Evolutionary conservation across 1,140 invertebrate species (phyloP).

Genomic region (Trichonephila clavipes): DNA sequence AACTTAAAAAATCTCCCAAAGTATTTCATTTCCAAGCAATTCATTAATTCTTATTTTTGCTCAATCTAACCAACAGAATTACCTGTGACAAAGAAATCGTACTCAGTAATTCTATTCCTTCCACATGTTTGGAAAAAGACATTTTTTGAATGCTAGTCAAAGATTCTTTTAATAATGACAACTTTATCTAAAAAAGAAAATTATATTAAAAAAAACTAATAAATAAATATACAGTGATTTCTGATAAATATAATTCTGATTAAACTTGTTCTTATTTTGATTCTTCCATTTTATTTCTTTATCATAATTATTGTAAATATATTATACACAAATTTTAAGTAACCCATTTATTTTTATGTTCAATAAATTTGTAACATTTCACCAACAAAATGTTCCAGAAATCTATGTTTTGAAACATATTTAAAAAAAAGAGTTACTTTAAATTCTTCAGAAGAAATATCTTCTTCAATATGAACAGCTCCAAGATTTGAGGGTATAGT

Average conservation of each 20-base stretch:
- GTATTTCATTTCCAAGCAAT: no score
- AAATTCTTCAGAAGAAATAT: background rate
- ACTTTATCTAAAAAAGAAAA: conserved; percentile 23
- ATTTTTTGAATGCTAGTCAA: conserved; percentile 30
- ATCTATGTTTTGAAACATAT: background rate
- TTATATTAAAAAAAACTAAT: background rate
- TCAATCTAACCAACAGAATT: background rate
- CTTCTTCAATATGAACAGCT: background rate
- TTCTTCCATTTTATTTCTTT: no score
- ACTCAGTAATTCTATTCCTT: conserved; percentile 17
- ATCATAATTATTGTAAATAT: no score
- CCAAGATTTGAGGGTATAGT: background rate
- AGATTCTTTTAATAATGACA: background rate
- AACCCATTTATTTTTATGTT: no score
- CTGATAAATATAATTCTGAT: no score
- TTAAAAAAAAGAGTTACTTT: background rate
- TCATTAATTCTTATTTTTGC: no score
- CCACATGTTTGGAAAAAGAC: background rate
- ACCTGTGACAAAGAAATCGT: conserved; percentile 32
- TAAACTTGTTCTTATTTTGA: no score
- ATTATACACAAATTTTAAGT: no score
- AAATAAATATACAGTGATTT: background rate
- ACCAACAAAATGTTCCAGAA: background rate
- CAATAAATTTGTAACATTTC: no score
- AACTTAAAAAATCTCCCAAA: no score